phyloP scores from a whole-genome alignment of 2,797 vertebrate genomes.

The Nannoperca obscura region DNA sequence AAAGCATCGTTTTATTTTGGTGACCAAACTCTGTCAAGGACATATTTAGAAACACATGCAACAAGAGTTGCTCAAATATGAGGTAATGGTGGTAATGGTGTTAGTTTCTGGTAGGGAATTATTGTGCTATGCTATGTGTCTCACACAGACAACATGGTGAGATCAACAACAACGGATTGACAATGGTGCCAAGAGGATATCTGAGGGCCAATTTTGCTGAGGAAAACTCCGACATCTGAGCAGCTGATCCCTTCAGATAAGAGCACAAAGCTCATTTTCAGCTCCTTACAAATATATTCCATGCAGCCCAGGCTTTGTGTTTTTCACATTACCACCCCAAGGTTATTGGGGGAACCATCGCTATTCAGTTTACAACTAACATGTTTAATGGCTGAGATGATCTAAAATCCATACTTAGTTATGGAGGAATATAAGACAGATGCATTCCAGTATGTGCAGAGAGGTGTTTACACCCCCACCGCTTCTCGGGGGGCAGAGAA shows the following conservation, averaged over 20 bases:
- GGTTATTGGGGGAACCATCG: constrained; percentile 37
- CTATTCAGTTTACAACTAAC: constrained; percentile 38
- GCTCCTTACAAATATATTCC: constrained; percentile 56
- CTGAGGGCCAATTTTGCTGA: constrained; percentile 69
- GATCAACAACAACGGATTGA: constrained; percentile 66
- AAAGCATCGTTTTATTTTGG: constrained; percentile 25
- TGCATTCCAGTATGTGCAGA: constrained; percentile 34
- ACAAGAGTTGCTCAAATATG: constrained; percentile 6
- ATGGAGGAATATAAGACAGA: constrained; percentile 33
- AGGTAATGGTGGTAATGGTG: constrained; percentile 17
- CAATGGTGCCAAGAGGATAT: constrained; percentile 66
- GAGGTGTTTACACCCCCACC: constrained; percentile 27
- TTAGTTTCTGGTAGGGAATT: constrained; percentile 34
- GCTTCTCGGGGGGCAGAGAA: neutral
- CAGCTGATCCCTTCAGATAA: constrained; percentile 75
- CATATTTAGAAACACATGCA: constrained; percentile 33
- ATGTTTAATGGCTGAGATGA: constrained; percentile 44
- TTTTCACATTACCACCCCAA: constrained; percentile 39
- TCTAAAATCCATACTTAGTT: constrained; percentile 59
- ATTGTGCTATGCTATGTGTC: constrained; percentile 25
- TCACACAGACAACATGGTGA: constrained; percentile 39
- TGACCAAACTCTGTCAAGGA: constrained; percentile 30
- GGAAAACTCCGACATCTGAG: constrained; percentile 67
- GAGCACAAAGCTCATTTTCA: constrained; percentile 65
- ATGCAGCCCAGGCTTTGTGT: constrained; percentile 32